Evolutionary conservation across 2,113 vertebrate species (phyloP).

Genomic region (Lepisosteus osseus): DNA sequence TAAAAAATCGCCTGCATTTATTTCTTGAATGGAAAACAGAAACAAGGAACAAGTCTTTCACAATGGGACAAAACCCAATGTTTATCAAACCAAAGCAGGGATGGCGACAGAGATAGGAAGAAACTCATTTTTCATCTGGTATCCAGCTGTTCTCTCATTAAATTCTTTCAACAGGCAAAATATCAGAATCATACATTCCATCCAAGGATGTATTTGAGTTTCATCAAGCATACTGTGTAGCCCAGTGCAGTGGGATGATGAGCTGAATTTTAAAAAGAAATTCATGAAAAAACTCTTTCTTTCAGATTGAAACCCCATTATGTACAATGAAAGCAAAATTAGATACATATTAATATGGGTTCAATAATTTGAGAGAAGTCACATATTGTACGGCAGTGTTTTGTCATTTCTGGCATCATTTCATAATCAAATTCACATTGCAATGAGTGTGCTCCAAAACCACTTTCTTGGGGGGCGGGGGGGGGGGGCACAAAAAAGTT

Average conservation of each 20-base stretch:
- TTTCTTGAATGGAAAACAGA: constrained; percentile 13
- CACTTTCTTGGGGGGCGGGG: too few species aligned
- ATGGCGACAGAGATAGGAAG: constrained; percentile 27
- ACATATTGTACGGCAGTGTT: too few species aligned
- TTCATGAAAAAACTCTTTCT: constrained; percentile 1
- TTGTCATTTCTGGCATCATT: too few species aligned
- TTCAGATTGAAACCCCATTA: too few species aligned
- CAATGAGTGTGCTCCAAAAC: too few species aligned
- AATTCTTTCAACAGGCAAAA: constrained; percentile 13
- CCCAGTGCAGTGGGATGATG: neutral
- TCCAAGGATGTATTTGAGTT: constrained; percentile 2
- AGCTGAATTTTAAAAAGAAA: neutral
- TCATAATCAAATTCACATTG: too few species aligned
- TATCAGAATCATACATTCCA: constrained; percentile 14
- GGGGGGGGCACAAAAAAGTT: too few species aligned
- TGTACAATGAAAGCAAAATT: too few species aligned
- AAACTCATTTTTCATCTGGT: constrained; percentile 45
- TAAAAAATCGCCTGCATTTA: neutral
- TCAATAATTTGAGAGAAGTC: too few species aligned
- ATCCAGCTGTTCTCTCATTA: constrained; percentile 46
- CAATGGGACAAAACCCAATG: too few species aligned
- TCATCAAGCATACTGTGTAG: neutral
- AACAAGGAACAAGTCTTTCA: neutral
- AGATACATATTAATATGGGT: too few species aligned
- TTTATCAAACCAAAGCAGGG: neutral